These are phyloP conservation scores for Phyllotreta striolata DNA, from an alignment of 2,888 invertebrate genomes.

Conservation along the genomic window DNA sequence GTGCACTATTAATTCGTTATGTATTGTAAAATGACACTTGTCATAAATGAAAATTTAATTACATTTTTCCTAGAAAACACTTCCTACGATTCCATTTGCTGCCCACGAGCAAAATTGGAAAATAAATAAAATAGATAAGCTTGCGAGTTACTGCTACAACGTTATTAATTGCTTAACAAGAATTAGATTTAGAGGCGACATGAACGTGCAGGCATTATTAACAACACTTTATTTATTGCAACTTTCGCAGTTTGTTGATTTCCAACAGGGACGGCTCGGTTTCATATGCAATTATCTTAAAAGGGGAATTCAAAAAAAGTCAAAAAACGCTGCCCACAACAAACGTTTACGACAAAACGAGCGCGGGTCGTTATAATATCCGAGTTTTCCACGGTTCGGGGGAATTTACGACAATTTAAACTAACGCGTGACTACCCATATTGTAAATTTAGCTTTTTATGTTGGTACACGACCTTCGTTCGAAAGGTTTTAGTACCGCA, in stretches of 20 bases:
- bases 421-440: constrained; percentile 34
- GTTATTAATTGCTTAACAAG: constrained; percentile 17
- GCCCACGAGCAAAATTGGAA: no score
- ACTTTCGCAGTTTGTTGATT: no score
- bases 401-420: constrained; percentile 32
- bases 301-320: not conserved
- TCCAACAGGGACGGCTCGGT: no score
- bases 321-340: constrained; percentile 18
- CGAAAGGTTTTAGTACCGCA: constrained; percentile 17
- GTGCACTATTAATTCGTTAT: no score
- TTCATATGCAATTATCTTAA: no score
- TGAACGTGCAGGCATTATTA: constrained; percentile 15
- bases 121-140: no score
- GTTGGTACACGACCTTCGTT: constrained; percentile 31
- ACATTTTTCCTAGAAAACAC: no score
- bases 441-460: constrained; percentile 34
- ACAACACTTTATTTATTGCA: constrained; percentile 9
- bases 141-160: not conserved
- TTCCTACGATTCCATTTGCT: no score
- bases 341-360: constrained; percentile 20
- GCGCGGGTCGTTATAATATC: constrained; percentile 23
- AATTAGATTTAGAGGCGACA: not conserved
- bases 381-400: constrained; percentile 28
- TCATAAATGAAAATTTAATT: no score
- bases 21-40: no score